Percentiles rank a stretch among this genome's conserved stretches.
These are phyloP conservation scores for Sclerodermus sp. DNA, from an alignment of 2,888 invertebrate genomes.

Conservation along the genomic window DNA sequence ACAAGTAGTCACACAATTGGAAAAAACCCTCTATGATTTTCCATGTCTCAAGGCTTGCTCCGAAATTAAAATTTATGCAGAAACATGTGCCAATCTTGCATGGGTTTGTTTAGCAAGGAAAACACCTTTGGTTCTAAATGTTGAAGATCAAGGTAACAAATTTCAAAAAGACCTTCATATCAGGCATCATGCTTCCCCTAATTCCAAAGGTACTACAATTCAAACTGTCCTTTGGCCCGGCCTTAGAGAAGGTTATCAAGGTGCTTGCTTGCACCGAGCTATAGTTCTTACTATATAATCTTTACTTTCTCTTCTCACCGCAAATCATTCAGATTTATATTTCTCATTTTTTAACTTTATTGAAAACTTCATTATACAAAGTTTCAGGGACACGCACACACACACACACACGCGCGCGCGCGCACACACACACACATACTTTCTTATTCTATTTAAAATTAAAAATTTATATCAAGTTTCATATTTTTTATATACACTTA, in stretches of 20 bases:
- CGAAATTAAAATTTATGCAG: constrained; percentile 77
- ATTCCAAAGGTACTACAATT: constrained; percentile 60
- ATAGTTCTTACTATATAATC: constrained; percentile 62
- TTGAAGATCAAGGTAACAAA: constrained; percentile 37
- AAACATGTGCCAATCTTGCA: constrained; percentile 81
- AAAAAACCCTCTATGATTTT: constrained; percentile 90
- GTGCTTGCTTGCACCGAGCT: constrained; percentile 66
- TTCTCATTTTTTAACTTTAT: too few species aligned
- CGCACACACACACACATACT: constrained; percentile 5
- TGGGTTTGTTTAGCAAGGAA: constrained; percentile 66
- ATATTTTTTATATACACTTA: constrained; percentile 27
- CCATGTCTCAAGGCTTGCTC: constrained; percentile 81
- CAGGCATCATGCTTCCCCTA: constrained; percentile 63
- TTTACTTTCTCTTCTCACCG: too few species aligned
- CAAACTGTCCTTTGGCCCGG: constrained; percentile 68
- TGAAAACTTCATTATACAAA: too few species aligned
- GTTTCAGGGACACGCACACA: too few species aligned
- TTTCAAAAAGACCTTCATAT: constrained; percentile 63
- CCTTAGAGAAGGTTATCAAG: constrained; percentile 60
- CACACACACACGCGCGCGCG: too few species aligned
- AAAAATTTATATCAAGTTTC: constrained; percentile 31
- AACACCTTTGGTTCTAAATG: constrained; percentile 48
- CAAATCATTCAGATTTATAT: too few species aligned
- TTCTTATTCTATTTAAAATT: constrained; percentile 6
- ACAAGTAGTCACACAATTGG: constrained; percentile 65